Percentiles rank a stretch among this genome's conserved stretches.
phyloP scores from a whole-genome alignment of 1,140 invertebrate species.

The Nephila pilipes region DNA sequence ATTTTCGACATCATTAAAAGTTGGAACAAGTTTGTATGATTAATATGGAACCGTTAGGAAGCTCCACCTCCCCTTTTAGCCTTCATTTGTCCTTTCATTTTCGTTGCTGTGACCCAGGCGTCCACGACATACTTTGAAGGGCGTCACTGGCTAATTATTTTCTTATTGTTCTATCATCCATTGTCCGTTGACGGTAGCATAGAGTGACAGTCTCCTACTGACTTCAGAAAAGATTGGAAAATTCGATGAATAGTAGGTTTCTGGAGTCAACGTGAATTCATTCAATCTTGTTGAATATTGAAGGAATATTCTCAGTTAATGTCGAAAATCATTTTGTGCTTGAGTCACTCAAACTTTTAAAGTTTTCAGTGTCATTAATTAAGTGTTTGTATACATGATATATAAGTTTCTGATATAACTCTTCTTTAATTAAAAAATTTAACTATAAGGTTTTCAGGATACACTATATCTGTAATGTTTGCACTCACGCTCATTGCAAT shows the following conservation, averaged over 20 bases:
- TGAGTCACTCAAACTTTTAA: not conserved
- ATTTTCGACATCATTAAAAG: constrained; percentile 26
- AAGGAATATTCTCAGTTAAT: not conserved
- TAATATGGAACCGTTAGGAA: constrained; percentile 49
- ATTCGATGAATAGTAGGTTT: not conserved
- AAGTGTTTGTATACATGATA: no score
- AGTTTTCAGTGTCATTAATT: not conserved
- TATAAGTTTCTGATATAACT: no score
- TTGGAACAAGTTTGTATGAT: constrained; percentile 41
- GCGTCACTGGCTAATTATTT: constrained; percentile 39
- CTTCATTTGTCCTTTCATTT: constrained; percentile 5
- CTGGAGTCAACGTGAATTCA: not conserved
- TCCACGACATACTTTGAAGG: constrained; percentile 37
- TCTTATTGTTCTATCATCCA: constrained; percentile 50
- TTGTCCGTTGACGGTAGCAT: not conserved
- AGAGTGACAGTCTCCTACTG: not conserved
- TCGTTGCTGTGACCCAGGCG: not conserved
- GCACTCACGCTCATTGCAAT: no score
- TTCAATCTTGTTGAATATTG: not conserved
- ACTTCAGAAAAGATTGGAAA: not conserved
- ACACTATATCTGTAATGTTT: no score
- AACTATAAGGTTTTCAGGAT: no score
- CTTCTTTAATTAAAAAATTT: no score
- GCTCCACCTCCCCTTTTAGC: constrained; percentile 33
- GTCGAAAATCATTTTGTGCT: not conserved